Conservation (phyloP, 1,140 invertebrate species). For the Drosophila sturtevanti region DNA sequence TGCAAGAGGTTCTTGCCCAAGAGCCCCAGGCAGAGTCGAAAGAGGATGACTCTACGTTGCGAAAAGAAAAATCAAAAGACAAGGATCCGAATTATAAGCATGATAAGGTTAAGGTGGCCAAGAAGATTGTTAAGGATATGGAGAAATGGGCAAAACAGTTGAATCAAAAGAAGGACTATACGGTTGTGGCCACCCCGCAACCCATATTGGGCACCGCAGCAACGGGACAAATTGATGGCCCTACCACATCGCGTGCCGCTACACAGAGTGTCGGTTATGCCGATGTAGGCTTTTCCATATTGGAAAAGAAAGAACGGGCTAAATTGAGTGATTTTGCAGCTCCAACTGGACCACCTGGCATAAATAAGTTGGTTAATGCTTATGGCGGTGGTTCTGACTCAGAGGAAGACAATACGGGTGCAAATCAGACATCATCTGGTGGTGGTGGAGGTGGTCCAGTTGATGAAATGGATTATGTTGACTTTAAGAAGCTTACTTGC, state of each 20-base stretch:
- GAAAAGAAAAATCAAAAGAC: constrained; percentile 82
- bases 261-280: constrained; percentile 85
- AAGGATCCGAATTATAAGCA: constrained; percentile 80
- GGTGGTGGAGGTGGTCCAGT: constrained; percentile 83
- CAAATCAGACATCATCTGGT: constrained; percentile 5
- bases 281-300: constrained; percentile 94
- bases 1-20: constrained; percentile 47
- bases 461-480: constrained; percentile 87
- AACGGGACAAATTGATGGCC: constrained; percentile 34
- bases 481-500: constrained; percentile 96
- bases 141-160: constrained; percentile 97
- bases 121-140: constrained; percentile 99
- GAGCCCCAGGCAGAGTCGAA: constrained; percentile 35
- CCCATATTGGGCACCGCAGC: constrained; percentile 30
- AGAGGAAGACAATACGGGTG: constrained; percentile 63
- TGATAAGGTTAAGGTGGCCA: constrained; percentile 98
- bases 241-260: constrained; percentile 68
- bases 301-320: constrained; percentile 86
- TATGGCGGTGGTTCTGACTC: constrained; percentile 86
- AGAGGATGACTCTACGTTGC: constrained; percentile 82
- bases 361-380: constrained; percentile 87
- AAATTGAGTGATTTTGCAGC: constrained; percentile 62
- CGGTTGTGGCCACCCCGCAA: constrained; percentile 65
- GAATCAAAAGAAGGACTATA: constrained; percentile 97
- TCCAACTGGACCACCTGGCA: constrained; percentile 68